Base-by-base conservation (phyloP, 1,140 invertebrate species). In the Chironomus striatipennis region DNA sequence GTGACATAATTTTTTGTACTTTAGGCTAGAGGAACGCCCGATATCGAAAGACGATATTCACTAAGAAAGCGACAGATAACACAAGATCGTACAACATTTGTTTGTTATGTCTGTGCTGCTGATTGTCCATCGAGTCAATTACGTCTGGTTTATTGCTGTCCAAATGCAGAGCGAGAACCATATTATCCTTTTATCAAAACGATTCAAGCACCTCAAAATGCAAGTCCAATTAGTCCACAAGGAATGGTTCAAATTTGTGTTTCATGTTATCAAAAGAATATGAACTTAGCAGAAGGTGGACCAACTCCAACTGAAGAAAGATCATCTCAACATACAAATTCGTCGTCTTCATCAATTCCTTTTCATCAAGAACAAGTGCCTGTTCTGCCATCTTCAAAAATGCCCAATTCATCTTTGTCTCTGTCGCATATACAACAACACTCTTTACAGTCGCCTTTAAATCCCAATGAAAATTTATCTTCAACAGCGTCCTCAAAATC, bases 21-120 rank as follows among this genome's bases (percentile, higher is more conserved):
- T 9, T 83, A 90, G 86, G 84, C 85, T 75, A 86, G 88, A 77
- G 90, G 91, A 75, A 86, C 92, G 75, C 87, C 90, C 2, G 90
- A 92, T 76, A 82, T 85, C 76, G 91, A 94, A 78, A 87, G 93
- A 24, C 89, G 91, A 77, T 95, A 95, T 83, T 88, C 88, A 34
- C 83, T 95, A 74, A 86, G 92, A 70, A 93, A 93, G 81, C 85
- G 91, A 34, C 85, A 89, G 24, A 73, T 76, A 15, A 80, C 84
- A 7, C 81, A 88, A 24, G 90, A 90, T 78, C 86, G 87, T 2
- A 89, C 91, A 12, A 91, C 88, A 75, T 95, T 95, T 81, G 89
- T 95, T 42, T 96, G 94, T 84, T 96, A 94, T 82, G 93, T 92
- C 72, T 96, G 94, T 84, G 91, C 91, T 24, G 85, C 89, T 76